Conservation (phyloP, 2,888 invertebrate genomes). For the Drymonia ruficornis region DNA sequence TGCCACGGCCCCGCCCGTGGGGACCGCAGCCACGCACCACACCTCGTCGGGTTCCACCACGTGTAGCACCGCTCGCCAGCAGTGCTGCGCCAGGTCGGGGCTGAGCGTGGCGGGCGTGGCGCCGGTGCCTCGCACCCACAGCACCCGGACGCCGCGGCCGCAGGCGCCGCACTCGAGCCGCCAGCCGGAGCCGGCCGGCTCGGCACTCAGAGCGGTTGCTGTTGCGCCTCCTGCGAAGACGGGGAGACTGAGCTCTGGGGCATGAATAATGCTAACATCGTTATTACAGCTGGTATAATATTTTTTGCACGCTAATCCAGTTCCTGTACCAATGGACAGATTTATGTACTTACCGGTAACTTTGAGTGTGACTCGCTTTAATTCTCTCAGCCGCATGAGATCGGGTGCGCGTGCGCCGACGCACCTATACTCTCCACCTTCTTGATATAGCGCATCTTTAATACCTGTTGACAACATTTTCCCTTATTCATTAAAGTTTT, state of each 20-base stretch:
- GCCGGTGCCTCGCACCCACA: constrained; percentile 52
- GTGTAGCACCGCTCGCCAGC: constrained; percentile 69
- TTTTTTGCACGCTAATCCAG: no score
- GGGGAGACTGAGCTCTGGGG: not conserved
- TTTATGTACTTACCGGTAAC: constrained; percentile 62
- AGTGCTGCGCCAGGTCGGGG: constrained; percentile 67
- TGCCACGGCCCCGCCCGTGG: constrained; percentile 65
- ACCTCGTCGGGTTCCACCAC: constrained; percentile 69
- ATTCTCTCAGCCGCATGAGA: constrained; percentile 62
- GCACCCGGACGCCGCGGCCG: constrained; percentile 64
- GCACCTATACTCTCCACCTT: constrained; percentile 91
- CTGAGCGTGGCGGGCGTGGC: constrained; percentile 53
- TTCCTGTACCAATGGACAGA: no score
- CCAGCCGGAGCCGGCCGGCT: constrained; percentile 63
- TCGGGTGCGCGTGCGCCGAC: constrained; percentile 79
- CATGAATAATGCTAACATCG: no score
- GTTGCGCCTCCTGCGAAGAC: constrained; percentile 61
- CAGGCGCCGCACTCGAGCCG: constrained; percentile 75
- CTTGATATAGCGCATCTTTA: constrained; percentile 90
- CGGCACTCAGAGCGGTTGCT: constrained; percentile 63
- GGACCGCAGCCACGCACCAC: constrained; percentile 68
- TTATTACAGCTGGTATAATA: no score
- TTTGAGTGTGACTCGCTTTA: constrained; percentile 70
- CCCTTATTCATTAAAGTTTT: not conserved
- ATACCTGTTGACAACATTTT: constrained; percentile 67